These are phyloP conservation scores for Scarus forsteni DNA, from an alignment of 2,797 vertebrate genomes.

Conservation along the genomic window DNA sequence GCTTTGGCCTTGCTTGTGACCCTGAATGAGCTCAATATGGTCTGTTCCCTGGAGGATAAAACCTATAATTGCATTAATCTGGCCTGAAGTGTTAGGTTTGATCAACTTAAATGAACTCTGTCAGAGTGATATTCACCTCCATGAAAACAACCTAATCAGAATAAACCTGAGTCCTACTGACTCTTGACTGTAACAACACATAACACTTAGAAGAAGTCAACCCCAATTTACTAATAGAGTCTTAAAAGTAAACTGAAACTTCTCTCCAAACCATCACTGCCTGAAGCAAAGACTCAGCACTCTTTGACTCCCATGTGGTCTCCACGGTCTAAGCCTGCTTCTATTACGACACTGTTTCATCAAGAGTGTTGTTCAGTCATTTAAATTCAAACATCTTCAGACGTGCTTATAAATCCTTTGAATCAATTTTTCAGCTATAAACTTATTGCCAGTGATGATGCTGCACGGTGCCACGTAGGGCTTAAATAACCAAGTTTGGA, in stretches of 20 bases:
- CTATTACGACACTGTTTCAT: slow-evolving; percentile 56
- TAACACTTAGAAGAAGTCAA: too few species aligned
- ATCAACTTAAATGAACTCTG: too few species aligned
- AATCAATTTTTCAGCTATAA: slow-evolving; percentile 44
- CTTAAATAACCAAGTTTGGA: slow-evolving; percentile 35
- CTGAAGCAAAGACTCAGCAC: slow-evolving; percentile 2
- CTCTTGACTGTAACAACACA: too few species aligned
- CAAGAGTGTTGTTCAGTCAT: slow-evolving; percentile 37
- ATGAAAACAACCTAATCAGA: too few species aligned
- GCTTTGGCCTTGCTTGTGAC: too few species aligned
- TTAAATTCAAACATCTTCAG: slow-evolving; percentile 38
- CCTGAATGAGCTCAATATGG: too few species aligned
- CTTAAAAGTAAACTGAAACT: not conserved
- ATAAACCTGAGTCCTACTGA: too few species aligned
- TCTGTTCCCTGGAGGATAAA: too few species aligned
- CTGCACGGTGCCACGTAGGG: slow-evolving; percentile 2
- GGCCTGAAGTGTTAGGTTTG: too few species aligned
- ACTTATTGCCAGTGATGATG: slow-evolving; percentile 17
- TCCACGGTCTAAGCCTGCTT: slow-evolving; percentile 21
- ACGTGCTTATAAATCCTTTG: slow-evolving; percentile 45
- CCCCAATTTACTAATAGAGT: too few species aligned
- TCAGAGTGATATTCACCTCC: too few species aligned
- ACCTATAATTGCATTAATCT: too few species aligned
- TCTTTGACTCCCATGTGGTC: slow-evolving; percentile 28
- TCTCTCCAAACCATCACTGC: not conserved